Evolutionary conservation across 2,113 vertebrate species (phyloP).

Genomic region (Hucho hucho): DNA sequence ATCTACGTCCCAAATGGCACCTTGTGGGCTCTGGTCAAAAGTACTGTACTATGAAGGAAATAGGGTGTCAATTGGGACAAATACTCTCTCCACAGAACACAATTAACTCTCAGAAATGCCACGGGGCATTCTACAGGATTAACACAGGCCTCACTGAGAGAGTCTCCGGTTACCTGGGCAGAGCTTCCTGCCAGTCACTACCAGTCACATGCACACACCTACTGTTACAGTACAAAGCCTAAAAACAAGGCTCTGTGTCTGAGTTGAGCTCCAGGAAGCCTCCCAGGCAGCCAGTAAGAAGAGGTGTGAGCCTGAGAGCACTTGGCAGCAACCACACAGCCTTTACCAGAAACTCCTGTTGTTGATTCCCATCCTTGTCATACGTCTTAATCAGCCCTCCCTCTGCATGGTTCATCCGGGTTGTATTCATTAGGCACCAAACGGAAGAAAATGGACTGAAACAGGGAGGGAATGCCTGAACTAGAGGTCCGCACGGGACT

Average conservation of each 20-base stretch:
- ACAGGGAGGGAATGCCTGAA: too few species aligned
- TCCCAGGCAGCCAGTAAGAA: not conserved
- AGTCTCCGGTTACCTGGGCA: conserved; percentile 41
- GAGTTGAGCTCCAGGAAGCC: conserved; percentile 19
- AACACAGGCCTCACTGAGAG: conserved; percentile 2
- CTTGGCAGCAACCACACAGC: conserved; percentile 32
- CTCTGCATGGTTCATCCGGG: not conserved
- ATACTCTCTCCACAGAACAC: not conserved
- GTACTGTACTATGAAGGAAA: too few species aligned
- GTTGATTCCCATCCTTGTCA: conserved; percentile 5
- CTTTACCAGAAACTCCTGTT: conserved; percentile 45
- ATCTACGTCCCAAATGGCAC: not conserved
- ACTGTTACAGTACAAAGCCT: not conserved
- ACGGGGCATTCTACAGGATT: conserved; percentile 23
- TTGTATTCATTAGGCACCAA: too few species aligned
- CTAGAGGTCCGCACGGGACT: too few species aligned
- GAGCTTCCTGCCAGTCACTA: conserved; percentile 6
- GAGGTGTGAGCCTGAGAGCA: conserved; percentile 9
- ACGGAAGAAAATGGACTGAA: too few species aligned
- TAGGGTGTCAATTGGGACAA: too few species aligned
- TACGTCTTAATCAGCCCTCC: not conserved
- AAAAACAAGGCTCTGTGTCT: not conserved
- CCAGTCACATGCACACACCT: conserved; percentile 17
- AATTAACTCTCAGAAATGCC: conserved; percentile 22
- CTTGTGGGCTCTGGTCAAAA: not conserved